A percentile compares a stretch with the other conserved stretches of the same genome.
These are phyloP conservation scores for Halcyon malimbica DNA, from an alignment of 2,113 vertebrate species.

Conservation along the genomic window DNA sequence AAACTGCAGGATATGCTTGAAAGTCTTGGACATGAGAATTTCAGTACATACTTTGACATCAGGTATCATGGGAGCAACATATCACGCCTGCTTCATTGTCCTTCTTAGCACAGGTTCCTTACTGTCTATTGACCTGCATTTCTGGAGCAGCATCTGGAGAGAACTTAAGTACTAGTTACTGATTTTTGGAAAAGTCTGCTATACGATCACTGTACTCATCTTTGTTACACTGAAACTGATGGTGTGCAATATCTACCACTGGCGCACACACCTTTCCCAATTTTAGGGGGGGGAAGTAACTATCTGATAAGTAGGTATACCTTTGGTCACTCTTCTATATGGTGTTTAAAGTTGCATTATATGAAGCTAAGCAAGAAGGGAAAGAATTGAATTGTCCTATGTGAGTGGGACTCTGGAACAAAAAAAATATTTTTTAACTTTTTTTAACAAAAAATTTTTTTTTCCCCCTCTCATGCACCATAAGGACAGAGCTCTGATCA, in stretches of 20 bases:
- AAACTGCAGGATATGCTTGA: neutral
- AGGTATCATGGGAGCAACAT: neutral
- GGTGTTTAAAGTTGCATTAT: neutral
- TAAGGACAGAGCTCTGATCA: neutral
- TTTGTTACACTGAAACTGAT: neutral
- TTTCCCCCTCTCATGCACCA: neutral
- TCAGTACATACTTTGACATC: neutral
- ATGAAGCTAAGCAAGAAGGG: neutral
- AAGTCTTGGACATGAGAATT: neutral
- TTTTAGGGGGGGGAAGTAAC: too few relatives aligned
- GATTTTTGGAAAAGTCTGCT: neutral
- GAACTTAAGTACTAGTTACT: neutral
- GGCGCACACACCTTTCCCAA: too few relatives aligned
- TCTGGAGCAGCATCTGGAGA: neutral
- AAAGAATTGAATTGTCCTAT: neutral
- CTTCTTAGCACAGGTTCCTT: neutral
- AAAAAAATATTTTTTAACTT: neutral
- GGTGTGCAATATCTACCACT: neutral
- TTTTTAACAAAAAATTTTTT: neutral
- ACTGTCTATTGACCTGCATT: neutral
- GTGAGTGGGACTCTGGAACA: neutral
- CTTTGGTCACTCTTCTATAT: rapidly evolving
- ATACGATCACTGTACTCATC: neutral
- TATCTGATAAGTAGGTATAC: neutral
- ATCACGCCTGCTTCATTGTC: neutral